Evolutionary conservation across 2,888 invertebrate genomes (phyloP), one percentile per base, ranked within the genome.

Genomic region (Harpagoxenus sublaevis): DNA sequence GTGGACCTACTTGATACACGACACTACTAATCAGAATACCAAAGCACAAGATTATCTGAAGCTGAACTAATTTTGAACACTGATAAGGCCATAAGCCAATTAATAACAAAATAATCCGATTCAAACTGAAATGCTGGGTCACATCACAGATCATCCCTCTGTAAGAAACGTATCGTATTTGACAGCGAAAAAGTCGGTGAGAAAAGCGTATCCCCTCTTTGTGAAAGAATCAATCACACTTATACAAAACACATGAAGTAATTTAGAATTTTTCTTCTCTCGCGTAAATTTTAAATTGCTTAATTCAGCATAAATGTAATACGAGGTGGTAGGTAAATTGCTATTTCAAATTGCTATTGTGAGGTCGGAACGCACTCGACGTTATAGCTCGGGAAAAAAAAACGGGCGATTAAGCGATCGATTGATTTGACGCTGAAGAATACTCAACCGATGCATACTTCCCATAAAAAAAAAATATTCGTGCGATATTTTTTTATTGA

Each of bases 1-100:
- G n/a, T 53, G 6, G n/a, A 70, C n/a, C 1, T 55, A 71, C 71
- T 35, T 71, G 53, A 15, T 18, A 53, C 35, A 55, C 5, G 3
- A 71, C 18, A 55, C 9, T 23, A 39, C 39, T 53, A 35, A 53
- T 39, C 0, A 39, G n/a, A 39, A 71, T 23, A 55, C 23, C 9
- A 15, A 35, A 9, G 39, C 23, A 55, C 3, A 71, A 71, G 9
- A 55, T 4, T 55, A 55, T 4, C 23, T 71, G 71, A 35, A 71
- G 6, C 3, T 39, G 23, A 23, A 39, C 39, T 8, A 71, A 2
- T 39, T 39, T 39, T 2, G 71, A 55, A 35, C 2, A 23, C 2
- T 55, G 39, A 55, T 71, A 71, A 39, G 55, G 55, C 71, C 71
- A 71, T 23, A 71, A 71, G 1, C 71, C 71, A 39, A 55, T 8